Conservation (phyloP, 2,888 invertebrate species). For the Mythimna lalbum region DNA sequence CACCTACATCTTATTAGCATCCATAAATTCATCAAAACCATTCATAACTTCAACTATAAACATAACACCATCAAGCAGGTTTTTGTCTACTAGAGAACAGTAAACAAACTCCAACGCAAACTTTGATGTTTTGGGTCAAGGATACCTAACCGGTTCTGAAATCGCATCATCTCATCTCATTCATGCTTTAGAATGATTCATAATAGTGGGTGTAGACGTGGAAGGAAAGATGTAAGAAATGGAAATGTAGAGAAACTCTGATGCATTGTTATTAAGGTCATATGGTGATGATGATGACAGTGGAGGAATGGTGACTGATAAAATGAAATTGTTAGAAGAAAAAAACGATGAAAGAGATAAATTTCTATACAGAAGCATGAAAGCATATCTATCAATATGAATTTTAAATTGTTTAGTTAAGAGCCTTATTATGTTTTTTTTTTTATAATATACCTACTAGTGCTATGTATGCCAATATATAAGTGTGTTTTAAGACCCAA, state of each 20-base stretch:
- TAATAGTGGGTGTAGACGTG: slow-evolving; percentile 32
- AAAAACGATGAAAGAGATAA: background rate
- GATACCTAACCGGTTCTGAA: slow-evolving; percentile 52
- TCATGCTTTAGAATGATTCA: slow-evolving; percentile 53
- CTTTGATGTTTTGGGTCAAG: slow-evolving; percentile 50
- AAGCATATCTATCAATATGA: no score
- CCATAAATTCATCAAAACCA: slow-evolving; percentile 13
- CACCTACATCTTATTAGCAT: slow-evolving; percentile 23
- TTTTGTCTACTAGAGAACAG: slow-evolving; percentile 14
- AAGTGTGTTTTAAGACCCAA: background rate
- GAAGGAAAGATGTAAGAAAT: slow-evolving; percentile 22
- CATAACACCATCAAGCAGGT: slow-evolving; percentile 44
- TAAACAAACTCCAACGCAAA: slow-evolving; percentile 52
- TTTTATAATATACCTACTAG: no score
- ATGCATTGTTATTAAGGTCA: slow-evolving; percentile 10
- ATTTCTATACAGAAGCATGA: background rate
- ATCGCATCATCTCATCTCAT: slow-evolving; percentile 63
- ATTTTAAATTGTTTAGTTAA: background rate
- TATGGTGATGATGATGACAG: slow-evolving; percentile 1
- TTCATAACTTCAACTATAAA: slow-evolving; percentile 42
- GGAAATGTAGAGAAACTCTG: slow-evolving; percentile 32
- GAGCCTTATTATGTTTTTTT: background rate
- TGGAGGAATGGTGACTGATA: background rate
- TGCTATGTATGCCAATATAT: background rate
- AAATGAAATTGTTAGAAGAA: background rate